phyloP scores from a whole-genome alignment of 2,888 invertebrate species.

The Gymnocheta viridis region DNA sequence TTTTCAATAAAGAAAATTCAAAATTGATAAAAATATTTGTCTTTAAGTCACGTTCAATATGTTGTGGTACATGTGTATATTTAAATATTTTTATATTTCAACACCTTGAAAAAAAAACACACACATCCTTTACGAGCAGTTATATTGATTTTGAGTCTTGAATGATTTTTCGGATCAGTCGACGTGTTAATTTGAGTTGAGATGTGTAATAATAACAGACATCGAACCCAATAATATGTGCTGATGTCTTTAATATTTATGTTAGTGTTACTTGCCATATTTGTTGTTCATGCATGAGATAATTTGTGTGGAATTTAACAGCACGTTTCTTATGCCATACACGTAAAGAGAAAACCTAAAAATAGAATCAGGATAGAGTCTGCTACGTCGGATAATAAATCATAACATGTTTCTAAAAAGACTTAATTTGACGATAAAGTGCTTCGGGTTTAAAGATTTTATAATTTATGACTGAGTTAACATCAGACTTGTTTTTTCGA shows the following conservation, averaged over 20 bases:
- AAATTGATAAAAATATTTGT: conserved; percentile 40
- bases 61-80: neutral
- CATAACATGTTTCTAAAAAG: too few species aligned
- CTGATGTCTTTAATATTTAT: neutral
- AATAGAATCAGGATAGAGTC: too few species aligned
- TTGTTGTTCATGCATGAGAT: neutral
- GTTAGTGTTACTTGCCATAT: neutral
- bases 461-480: too few species aligned
- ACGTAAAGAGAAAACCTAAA: too few species aligned
- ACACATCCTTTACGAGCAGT: neutral
- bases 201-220: neutral
- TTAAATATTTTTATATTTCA: neutral
- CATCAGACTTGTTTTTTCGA: too few species aligned
- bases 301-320: neutral
- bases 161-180: neutral
- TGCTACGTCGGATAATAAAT: neutral
- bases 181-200: neutral
- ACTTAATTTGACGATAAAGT: neutral
- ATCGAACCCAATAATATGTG: neutral
- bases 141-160: neutral
- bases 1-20: neutral
- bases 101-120: neutral
- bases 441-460: neutral
- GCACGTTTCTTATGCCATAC: neutral
- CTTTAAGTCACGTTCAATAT: conserved; percentile 44